phyloP scores from a whole-genome alignment of 2,888 invertebrate genomes.

The Tipula lateralis region DNA sequence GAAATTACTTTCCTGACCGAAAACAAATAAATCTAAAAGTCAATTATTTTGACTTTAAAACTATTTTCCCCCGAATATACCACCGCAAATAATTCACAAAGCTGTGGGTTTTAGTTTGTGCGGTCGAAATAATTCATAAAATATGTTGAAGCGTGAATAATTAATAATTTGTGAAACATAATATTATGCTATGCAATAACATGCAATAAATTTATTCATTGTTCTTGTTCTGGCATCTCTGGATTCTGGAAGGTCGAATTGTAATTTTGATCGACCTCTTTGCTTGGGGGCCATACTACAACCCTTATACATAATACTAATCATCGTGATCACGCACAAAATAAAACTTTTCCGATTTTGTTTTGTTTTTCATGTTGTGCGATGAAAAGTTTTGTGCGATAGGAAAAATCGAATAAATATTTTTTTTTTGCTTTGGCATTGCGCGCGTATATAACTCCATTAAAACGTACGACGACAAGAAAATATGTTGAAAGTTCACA shows the following conservation, averaged over 20 bases:
- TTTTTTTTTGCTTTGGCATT: not conserved
- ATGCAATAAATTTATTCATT: not conserved
- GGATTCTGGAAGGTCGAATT: not conserved
- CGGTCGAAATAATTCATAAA: not conserved
- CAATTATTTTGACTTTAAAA: not conserved
- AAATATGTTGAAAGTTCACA: conserved; percentile 1
- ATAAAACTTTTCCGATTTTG: not conserved
- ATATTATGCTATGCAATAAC: not conserved
- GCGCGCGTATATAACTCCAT: not conserved
- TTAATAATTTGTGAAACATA: not conserved
- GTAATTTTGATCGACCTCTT: not conserved
- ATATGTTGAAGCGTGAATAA: not conserved
- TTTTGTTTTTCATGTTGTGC: not conserved
- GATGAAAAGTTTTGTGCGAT: not conserved
- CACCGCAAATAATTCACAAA: not conserved
- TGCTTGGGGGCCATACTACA: not conserved
- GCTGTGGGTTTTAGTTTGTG: not conserved
- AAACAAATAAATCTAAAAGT: not conserved
- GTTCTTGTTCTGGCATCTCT: too few relatives aligned
- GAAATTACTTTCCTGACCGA: not conserved
- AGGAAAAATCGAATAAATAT: not conserved
- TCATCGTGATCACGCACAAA: not conserved
- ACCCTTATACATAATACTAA: not conserved
- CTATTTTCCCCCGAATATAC: not conserved
- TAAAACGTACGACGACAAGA: not conserved